Percentiles rank a stretch among this genome's conserved stretches.
These are phyloP conservation scores for Progne subis DNA, from an alignment of 2,113 vertebrate species.

Conservation along the genomic window DNA sequence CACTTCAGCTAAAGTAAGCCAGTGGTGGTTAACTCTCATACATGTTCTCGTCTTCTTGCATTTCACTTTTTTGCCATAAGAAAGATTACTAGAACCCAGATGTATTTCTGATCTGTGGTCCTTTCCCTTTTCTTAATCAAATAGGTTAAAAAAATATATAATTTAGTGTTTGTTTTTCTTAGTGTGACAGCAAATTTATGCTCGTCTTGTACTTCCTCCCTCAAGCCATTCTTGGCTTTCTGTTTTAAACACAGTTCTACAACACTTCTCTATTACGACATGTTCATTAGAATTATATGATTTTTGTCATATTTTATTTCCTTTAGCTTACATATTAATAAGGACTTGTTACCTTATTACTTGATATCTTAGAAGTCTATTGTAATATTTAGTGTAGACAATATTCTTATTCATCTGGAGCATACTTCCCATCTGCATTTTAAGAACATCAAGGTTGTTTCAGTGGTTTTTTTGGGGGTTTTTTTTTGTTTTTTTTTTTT, in stretches of 20 bases:
- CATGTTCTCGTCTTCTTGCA: background rate
- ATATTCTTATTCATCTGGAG: background rate
- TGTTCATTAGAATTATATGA: background rate
- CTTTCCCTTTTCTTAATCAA: background rate
- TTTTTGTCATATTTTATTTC: background rate
- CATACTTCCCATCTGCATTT: background rate
- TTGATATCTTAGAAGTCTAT: background rate
- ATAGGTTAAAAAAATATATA: background rate
- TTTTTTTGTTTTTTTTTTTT: too few species aligned
- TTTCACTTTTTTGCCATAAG: background rate
- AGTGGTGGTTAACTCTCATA: background rate
- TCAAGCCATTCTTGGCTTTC: background rate
- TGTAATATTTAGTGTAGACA: background rate
- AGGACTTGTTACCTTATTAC: background rate
- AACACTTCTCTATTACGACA: background rate
- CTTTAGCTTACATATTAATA: background rate
- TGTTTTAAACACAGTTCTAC: background rate
- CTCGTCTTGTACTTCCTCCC: background rate
- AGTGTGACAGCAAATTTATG: background rate
- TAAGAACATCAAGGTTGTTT: background rate
- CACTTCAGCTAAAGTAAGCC: background rate
- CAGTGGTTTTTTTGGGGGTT: background rate
- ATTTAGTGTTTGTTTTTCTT: background rate
- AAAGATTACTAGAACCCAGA: background rate
- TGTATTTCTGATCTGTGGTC: background rate